A percentile compares a stretch with the other conserved stretches of the same genome.
phyloP scores from a whole-genome alignment of 2,797 vertebrate genomes.

The Eulemur coronatus region DNA sequence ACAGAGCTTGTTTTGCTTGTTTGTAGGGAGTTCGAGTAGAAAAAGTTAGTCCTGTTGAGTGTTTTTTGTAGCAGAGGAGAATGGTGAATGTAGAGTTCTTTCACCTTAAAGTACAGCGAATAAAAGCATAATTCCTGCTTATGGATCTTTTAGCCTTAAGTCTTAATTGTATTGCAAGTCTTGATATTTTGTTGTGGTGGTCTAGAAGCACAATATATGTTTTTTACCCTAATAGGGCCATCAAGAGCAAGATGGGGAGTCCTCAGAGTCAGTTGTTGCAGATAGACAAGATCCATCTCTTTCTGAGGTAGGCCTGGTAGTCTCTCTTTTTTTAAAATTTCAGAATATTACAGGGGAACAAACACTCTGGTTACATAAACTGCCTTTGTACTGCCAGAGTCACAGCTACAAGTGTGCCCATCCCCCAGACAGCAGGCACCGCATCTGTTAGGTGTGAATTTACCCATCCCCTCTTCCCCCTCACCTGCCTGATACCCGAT shows the following conservation, averaged over 20 bases:
- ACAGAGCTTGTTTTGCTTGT: background rate
- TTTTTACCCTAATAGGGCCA: constrained; percentile 58
- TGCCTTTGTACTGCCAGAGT: too few species aligned
- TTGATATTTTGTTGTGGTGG: constrained; percentile 29
- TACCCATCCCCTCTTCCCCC: too few species aligned
- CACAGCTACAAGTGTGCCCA: too few species aligned
- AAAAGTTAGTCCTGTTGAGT: constrained; percentile 4
- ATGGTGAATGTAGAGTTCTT: constrained; percentile 13
- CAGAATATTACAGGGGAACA: too few species aligned
- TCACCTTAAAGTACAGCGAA: constrained; percentile 29
- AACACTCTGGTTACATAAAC: too few species aligned
- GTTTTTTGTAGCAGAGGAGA: constrained; percentile 31
- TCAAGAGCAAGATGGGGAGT: constrained; percentile 68
- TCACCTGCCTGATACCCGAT: too few species aligned
- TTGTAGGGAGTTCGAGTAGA: constrained; percentile 5
- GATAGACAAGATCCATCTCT: constrained; percentile 61
- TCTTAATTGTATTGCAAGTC: constrained; percentile 1
- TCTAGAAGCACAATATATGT: background rate
- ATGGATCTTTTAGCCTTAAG: background rate
- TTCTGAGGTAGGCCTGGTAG: constrained; percentile 63
- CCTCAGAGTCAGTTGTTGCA: constrained; percentile 56
- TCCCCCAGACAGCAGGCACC: too few species aligned
- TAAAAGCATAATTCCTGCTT: constrained; percentile 7
- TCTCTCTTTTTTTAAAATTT: background rate
- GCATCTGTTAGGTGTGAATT: too few species aligned